Base-by-base conservation (phyloP, 1,140 invertebrate species). In the Ladona fulva region DNA sequence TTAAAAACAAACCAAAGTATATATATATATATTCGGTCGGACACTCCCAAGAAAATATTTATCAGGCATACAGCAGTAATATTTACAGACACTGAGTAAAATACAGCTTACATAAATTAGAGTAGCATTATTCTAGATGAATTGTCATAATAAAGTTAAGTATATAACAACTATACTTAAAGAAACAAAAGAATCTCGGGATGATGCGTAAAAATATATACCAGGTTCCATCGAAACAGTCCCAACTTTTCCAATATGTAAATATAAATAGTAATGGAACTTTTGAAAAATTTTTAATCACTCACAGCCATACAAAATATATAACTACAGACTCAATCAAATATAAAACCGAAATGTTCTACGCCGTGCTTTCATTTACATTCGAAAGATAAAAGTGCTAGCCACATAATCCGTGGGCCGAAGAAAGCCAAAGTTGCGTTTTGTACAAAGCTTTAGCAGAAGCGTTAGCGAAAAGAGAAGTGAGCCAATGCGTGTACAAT, bases 341-440 rank as follows among this genome's bases (percentile, higher is more conserved):
- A 66, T 66, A 66, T 66, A 66, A 66, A 66, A 66, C 52, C 52
- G 52, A 66, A 66, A 66, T 66, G 3, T 66, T 66, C 52, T 66
- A 66, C 52, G 52, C 52, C 52, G 52, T 66, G 52, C 52, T 66
- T 66, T 66, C 52, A 66, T 66, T 66, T 66, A 66, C 52, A 66
- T 66, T 66, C 52, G 52, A 66, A 66, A 66, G 52, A 66, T 66
- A 66, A 66, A 66, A 66, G 52, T 66, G 52, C 52, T 66, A 6
- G 52, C 52, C 52, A 66, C 52, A 66, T 66, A 66, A 66, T 22
- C 52, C n/a, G 52, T 66, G 52, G 52, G 52, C 52, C 14, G 52
- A 66, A 66, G 52, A 22, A 66, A 66, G 52, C 52, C 52, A 66
- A 37, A 66, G 3, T 66, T 66, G 52, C 52, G 52, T 66, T 66